These are phyloP conservation scores for Neoaliturus tenellus DNA, from an alignment of 2,888 invertebrate species.

Conservation along the genomic window DNA sequence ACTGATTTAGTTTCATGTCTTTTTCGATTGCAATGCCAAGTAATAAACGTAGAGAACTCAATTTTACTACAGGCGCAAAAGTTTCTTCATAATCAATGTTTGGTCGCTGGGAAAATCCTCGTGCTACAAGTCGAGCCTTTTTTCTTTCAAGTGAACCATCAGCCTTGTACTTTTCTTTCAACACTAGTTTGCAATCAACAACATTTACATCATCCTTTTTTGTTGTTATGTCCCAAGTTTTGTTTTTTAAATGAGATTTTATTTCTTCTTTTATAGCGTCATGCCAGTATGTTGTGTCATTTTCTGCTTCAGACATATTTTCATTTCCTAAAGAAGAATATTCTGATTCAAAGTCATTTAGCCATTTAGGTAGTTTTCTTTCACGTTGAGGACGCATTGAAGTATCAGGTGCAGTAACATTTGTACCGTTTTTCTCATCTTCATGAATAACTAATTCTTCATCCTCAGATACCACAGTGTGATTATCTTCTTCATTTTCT, in stretches of 20 bases:
- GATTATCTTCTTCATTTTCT: not conserved
- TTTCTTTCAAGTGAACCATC: not conserved
- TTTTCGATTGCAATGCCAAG: not conserved
- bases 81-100: too few relatives aligned
- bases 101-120: too few relatives aligned
- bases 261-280: not conserved
- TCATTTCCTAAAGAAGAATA: not conserved
- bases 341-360: not conserved
- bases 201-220: not conserved
- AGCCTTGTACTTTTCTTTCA: not conserved
- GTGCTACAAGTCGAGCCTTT: not conserved
- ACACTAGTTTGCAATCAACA: not conserved
- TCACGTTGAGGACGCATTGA: not conserved
- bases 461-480: not conserved
- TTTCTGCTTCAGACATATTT: not conserved
- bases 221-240: not conserved
- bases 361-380: not conserved
- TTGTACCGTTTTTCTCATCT: too few relatives aligned
- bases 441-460: too few relatives aligned
- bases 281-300: not conserved
- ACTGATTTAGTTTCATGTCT: not conserved
- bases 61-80: too few relatives aligned
- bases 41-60: too few relatives aligned
- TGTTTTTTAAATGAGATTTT: not conserved
- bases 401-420: too few relatives aligned